Evolutionary conservation across 2,888 invertebrate genomes (phyloP).

Genomic region (Yponomeuta sedellus): DNA sequence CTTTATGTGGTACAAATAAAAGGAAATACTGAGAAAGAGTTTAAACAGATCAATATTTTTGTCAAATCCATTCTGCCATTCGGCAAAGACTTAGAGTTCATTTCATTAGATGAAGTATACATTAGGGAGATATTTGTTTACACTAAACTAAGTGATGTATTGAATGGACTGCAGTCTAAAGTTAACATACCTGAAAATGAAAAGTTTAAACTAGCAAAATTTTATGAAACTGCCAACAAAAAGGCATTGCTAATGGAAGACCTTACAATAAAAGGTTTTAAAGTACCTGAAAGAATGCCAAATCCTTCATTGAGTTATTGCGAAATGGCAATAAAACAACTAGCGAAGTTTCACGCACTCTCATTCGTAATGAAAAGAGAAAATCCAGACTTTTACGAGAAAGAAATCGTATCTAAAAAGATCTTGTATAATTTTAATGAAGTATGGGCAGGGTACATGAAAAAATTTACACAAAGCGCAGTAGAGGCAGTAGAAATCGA

Average conservation of each 20-base stretch:
- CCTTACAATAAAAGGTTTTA: constrained; percentile 36
- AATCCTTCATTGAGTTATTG: constrained; percentile 39
- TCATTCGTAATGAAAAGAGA: constrained; percentile 38
- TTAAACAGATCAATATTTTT: constrained; percentile 39
- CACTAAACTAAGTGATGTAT: constrained; percentile 35
- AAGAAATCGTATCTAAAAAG: constrained; percentile 20
- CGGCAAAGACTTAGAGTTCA: constrained; percentile 27
- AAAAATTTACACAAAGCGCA: constrained; percentile 12
- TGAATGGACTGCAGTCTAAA: constrained; percentile 36
- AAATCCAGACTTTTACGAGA: constrained; percentile 37
- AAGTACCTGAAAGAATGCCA: constrained; percentile 35
- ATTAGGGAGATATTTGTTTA: constrained; percentile 40
- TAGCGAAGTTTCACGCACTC: constrained; percentile 49
- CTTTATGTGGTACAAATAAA: constrained; percentile 23
- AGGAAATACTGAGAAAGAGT: constrained; percentile 14
- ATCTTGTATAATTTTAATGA: constrained; percentile 16
- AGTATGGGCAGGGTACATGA: constrained; percentile 12
- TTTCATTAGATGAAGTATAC: constrained; percentile 36
- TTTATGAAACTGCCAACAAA: constrained; percentile 33
- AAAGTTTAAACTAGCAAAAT: constrained; percentile 36
- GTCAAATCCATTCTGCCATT: constrained; percentile 38
- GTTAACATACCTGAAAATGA: constrained; percentile 34
- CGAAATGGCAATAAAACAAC: constrained; percentile 36
- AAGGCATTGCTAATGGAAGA: constrained; percentile 46
- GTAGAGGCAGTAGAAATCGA: constrained; percentile 19